phyloP scores from a whole-genome alignment of 1,140 invertebrate species.

The Lethocerus indicus region DNA sequence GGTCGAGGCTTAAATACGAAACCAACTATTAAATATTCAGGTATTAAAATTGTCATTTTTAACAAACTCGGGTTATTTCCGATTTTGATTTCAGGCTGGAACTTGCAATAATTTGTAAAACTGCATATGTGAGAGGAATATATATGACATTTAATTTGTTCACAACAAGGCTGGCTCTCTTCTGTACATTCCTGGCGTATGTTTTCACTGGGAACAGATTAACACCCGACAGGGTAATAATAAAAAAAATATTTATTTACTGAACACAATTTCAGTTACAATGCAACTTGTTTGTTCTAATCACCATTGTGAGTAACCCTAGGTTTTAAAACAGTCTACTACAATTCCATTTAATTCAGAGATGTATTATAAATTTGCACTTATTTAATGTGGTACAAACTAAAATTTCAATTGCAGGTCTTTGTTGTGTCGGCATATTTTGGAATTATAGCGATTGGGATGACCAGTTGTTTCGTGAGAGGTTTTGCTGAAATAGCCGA shows the following conservation, averaged over 20 bases:
- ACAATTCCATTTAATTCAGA: too few species aligned
- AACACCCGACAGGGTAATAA: slow-evolving; percentile 5
- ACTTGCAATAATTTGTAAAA: slow-evolving; percentile 38
- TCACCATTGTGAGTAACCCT: background rate
- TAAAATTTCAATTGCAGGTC: too few species aligned
- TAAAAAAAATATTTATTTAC: slow-evolving; percentile 1
- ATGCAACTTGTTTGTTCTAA: too few species aligned
- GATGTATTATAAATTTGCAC: too few species aligned
- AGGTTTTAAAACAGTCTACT: too few species aligned
- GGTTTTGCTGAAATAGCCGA: slow-evolving; percentile 45
- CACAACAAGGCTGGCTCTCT: slow-evolving; percentile 6
- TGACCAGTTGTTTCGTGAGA: slow-evolving; percentile 51
- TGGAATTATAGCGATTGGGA: slow-evolving; percentile 40
- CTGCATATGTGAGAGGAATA: slow-evolving; percentile 49
- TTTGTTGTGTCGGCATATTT: slow-evolving; percentile 49
- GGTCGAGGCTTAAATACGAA: too few species aligned
- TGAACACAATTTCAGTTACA: too few species aligned
- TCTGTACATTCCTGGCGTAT: slow-evolving; percentile 9
- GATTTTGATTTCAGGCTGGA: slow-evolving; percentile 29
- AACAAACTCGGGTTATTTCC: too few species aligned
- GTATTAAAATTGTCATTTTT: too few species aligned
- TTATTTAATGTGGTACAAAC: too few species aligned
- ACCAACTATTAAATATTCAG: too few species aligned
- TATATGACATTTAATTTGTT: slow-evolving; percentile 53
- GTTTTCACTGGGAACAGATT: slow-evolving; percentile 1